Evolutionary conservation across 2,888 invertebrate genomes (phyloP), one percentile per base, ranked within the genome.

Genomic region (Andrena hattorfiana): DNA sequence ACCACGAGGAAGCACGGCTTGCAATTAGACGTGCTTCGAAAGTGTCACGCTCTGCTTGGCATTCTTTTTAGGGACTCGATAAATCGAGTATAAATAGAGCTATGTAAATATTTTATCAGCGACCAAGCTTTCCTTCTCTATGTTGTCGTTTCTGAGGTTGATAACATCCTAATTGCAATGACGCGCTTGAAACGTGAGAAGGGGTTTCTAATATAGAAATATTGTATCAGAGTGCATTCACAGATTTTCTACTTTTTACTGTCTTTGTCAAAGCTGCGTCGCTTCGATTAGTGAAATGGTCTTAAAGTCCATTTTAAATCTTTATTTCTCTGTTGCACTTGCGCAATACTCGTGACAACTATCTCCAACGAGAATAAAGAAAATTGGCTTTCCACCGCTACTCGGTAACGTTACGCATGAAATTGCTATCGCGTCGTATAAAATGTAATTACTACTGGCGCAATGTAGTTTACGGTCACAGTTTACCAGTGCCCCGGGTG

Each of bases 371-470:
- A 42, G 42, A 42, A 16, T 42, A 16, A 42, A 42, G 6, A 7
- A 32, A 51, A 20, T 48, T 10, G 2, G 6, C 13, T 48, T 59
- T 67, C 48, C 16, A 51, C 13, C 59, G 6, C 20, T 6, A 28
- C 28, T 7, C 69, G 10, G 13, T 20, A 30, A 67, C 63, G 42
- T 67, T 68, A 49, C 42, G 8, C 67, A 20, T 16, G 35, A 26
- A 26, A 51, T 51, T 20, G 20, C 8, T 51, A 51, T 51, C 51
- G 51, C 51, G 7, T 7, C 8, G 28, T 23, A 28, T 20, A 32
- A 54, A 51, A 66, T 51, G 70, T 77, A 77, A 77, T 79, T 64
- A 70, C 49, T 49, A 20, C 13, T 8, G 28, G 10, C 48, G 16
- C 3, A 62, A 49, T 0, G 8, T 30, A 30, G 54, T 71, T 71